Evolutionary conservation across 2,113 vertebrate species (phyloP), one percentile per base, ranked within the genome.

Genomic region (Odocoileus virginianus): DNA sequence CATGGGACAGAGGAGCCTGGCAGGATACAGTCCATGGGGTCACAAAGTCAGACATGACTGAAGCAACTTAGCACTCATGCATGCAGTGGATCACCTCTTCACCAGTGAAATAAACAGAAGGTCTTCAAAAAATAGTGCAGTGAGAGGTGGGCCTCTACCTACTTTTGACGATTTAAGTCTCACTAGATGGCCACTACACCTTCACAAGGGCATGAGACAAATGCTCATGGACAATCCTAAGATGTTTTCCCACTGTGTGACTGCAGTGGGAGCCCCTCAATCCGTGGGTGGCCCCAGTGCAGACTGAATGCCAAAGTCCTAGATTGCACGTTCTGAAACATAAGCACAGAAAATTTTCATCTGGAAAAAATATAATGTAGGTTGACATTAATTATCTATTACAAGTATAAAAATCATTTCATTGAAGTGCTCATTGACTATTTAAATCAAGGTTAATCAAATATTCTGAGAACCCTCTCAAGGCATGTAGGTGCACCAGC

Each of bases 261-360:
- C 58, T 36, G 4, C 11, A 36, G 7, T 27, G 30, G 7, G 36
- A 55, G 15, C 27, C 28, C 30, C 27, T 43, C 7, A 9, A 58
- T 15, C n/a, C 2, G 2, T 1, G 8, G 67, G 7, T 1, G 6
- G 30, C 8, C 40, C 40, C 10, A 10, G 61, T 0, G 55, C 30
- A 74, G 43, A n/a, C 2, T 54, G 36, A 2, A 21, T 40, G 14
- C 43, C 85, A 58, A 28, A 23, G 16, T 67, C 79, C 52, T 58
- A 40, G 13, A 58, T 16, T 36, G 40, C 67, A 3, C 43, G 17
- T 16, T 58, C 2, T 17, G 58, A 79, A 91, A 55, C 33, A 36
- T 15, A 50, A 95, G 25, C 21, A 45, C 16, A 58, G 21, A 89
- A 43, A 45, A 30, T 43, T 52, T 71, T 89, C 43, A 86, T 36